These are phyloP conservation scores for Dasypogon diadema DNA, from an alignment of 2,888 invertebrate species.

Conservation along the genomic window DNA sequence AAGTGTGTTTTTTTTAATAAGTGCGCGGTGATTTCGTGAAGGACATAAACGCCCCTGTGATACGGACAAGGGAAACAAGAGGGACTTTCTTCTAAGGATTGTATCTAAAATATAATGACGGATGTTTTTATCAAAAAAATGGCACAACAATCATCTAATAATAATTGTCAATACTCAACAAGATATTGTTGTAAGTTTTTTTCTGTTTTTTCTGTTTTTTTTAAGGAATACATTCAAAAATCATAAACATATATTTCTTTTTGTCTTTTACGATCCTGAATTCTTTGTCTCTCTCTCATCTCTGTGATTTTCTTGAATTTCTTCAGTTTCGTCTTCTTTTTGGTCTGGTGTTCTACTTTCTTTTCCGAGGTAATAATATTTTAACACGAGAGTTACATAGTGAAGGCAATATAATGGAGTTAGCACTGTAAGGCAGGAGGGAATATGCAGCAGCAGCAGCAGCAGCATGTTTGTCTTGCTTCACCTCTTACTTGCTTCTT, in stretches of 20 bases:
- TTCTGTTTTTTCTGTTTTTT: neutral
- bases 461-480: too few relatives aligned
- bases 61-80: too few relatives aligned
- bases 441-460: too few relatives aligned
- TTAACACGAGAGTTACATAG: conserved; percentile 29
- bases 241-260: neutral
- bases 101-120: conserved; percentile 39
- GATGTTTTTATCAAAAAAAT: conserved; percentile 58
- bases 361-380: conserved; percentile 50
- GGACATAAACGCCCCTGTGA: too few relatives aligned
- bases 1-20: too few relatives aligned
- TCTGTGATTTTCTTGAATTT: conserved; percentile 24
- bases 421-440: conserved; percentile 7
- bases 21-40: too few relatives aligned
- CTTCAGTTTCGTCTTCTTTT: conserved; percentile 42
- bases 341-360: conserved; percentile 50
- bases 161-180: conserved; percentile 68
- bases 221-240: neutral
- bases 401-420: conserved; percentile 17
- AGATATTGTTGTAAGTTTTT: conserved; percentile 69
- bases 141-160: conserved; percentile 60
- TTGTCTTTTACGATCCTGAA: neutral
- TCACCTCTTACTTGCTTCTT: too few relatives aligned
- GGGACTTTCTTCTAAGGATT: too few relatives aligned
- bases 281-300: conserved; percentile 14